Percentiles rank a stretch among this genome's conserved stretches.
These are phyloP conservation scores for Cataglyphis livida DNA, from an alignment of 2,888 invertebrate genomes.

Conservation along the genomic window DNA sequence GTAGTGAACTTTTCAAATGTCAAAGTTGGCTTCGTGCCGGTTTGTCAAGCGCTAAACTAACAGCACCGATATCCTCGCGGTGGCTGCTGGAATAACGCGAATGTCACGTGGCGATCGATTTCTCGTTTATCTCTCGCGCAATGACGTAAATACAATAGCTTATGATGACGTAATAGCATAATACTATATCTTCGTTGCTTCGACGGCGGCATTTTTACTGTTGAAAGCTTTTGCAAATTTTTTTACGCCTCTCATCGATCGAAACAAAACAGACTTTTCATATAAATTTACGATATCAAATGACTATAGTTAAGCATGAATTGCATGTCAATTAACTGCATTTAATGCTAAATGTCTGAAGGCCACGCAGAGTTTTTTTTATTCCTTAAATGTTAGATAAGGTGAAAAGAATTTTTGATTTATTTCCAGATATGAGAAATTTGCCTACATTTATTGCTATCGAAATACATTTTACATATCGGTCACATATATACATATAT, in stretches of 20 bases:
- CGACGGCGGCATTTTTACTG: neutral
- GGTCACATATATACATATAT: neutral
- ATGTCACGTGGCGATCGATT: slow-evolving; percentile 33
- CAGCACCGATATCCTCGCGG: slow-evolving; percentile 29
- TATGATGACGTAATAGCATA: slow-evolving; percentile 19
- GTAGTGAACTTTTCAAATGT: slow-evolving; percentile 42
- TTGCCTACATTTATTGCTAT: slow-evolving; percentile 46
- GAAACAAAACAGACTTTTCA: neutral
- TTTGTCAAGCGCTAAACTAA: slow-evolving; percentile 39
- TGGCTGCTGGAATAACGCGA: slow-evolving; percentile 20
- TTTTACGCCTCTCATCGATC: neutral
- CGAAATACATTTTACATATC: slow-evolving; percentile 44
- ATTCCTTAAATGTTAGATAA: neutral
- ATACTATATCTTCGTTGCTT: neutral
- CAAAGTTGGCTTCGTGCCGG: slow-evolving; percentile 25
- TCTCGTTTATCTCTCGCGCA: slow-evolving; percentile 39
- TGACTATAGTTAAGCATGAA: neutral
- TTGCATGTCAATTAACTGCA: neutral
- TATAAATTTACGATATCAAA: neutral
- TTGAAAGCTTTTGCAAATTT: neutral
- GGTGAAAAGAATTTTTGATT: slow-evolving; percentile 3
- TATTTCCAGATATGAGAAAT: slow-evolving; percentile 25
- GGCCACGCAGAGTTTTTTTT: neutral
- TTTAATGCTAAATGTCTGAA: slow-evolving; percentile 6
- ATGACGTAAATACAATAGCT: slow-evolving; percentile 24